These are phyloP conservation scores for Petrosia ficiformis DNA, from an alignment of 37 sponge, comb jelly and placozoan genomes.

Conservation along the genomic window DNA sequence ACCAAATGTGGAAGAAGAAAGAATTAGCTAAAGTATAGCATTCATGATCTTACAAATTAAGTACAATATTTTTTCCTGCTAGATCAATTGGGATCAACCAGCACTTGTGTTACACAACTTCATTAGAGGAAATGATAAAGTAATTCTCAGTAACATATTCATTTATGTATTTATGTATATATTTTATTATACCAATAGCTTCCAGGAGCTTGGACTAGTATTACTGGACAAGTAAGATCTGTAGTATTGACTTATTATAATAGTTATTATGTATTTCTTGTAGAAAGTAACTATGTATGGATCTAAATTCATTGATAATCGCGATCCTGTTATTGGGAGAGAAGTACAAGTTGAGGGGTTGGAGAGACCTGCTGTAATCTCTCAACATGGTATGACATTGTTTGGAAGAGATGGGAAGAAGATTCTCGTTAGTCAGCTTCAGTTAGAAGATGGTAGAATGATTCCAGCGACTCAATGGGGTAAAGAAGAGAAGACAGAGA, in stretches of 20 bases:
- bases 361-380: slow-evolving; percentile 67
- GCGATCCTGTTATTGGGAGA: slow-evolving; percentile 54
- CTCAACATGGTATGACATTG: slow-evolving; percentile 64
- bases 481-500: slow-evolving; percentile 48
- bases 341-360: slow-evolving; percentile 65
- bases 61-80: background rate
- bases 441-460: slow-evolving; percentile 83
- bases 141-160: background rate
- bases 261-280: background rate
- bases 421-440: slow-evolving; percentile 76
- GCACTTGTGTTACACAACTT: slow-evolving; percentile 86
- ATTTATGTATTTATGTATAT: background rate
- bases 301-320: slow-evolving; percentile 62
- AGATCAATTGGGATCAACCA: slow-evolving; percentile 80
- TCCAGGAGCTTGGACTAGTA: slow-evolving; percentile 88
- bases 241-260: background rate
- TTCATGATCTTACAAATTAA: no score
- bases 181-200: slow-evolving; percentile 25
- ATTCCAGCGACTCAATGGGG: slow-evolving; percentile 84
- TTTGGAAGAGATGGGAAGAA: slow-evolving; percentile 84
- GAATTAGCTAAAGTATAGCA: slow-evolving; percentile 56
- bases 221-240: slow-evolving; percentile 64
- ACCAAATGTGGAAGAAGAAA: slow-evolving; percentile 87
- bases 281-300: slow-evolving; percentile 86
- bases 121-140: slow-evolving; percentile 90